phyloP scores from a whole-genome alignment of 53 echinoderm and acorn worm genomes.

The Mesocentrotus franciscanus region DNA sequence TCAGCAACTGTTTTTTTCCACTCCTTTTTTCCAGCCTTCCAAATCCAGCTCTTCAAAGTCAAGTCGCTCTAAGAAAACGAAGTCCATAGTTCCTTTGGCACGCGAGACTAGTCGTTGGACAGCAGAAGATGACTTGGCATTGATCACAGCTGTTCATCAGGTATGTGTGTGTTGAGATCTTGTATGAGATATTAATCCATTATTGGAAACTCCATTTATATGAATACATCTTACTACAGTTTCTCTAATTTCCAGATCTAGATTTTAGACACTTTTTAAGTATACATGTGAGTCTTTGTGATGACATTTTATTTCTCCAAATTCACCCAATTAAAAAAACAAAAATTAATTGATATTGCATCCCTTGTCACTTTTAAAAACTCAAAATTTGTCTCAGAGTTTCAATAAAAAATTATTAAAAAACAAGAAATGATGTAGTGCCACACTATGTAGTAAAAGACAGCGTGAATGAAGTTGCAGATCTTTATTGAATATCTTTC shows the following conservation, averaged over 20 bases:
- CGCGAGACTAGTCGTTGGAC: constrained; percentile 91
- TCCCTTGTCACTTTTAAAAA: neutral
- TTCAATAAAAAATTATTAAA: no score
- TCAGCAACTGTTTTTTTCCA: neutral
- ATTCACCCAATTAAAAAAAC: no score
- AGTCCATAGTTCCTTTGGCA: constrained; percentile 77
- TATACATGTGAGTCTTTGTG: no score
- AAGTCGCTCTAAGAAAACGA: constrained; percentile 87
- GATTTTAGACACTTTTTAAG: no score
- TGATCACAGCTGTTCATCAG: constrained; percentile 97
- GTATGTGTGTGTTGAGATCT: constrained; percentile 55
- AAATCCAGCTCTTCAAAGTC: constrained; percentile 80
- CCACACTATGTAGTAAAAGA: neutral
- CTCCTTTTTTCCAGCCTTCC: constrained; percentile 41
- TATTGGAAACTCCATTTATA: neutral
- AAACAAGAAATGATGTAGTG: neutral
- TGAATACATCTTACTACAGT: neutral
- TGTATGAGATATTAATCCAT: neutral
- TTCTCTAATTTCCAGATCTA: neutral
- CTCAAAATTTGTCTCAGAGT: neutral
- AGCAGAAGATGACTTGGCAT: constrained; percentile 91
- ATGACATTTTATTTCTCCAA: no score
- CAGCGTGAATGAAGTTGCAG: neutral
- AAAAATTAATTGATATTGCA: no score
- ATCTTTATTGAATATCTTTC: neutral